Conservation (phyloP, 2,888 invertebrate species). For the Andrena dorsata region DNA sequence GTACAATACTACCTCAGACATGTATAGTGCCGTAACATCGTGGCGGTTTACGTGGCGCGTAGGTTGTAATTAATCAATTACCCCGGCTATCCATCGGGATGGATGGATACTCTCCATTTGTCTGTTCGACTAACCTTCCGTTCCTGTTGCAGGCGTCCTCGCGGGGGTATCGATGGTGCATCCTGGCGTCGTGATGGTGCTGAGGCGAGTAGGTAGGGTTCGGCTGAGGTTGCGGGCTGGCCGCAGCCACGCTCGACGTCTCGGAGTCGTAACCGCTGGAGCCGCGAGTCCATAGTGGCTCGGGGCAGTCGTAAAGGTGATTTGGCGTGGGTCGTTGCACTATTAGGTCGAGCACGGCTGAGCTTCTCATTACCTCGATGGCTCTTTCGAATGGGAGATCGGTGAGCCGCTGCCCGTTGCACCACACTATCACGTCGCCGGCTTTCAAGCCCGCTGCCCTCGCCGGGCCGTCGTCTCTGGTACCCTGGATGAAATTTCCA, state of each 20-base stretch:
- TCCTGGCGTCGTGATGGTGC: constrained; percentile 67
- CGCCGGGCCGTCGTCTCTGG: constrained; percentile 95
- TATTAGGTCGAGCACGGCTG: constrained; percentile 84
- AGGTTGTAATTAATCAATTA: not conserved
- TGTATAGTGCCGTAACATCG: not conserved
- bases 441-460: constrained; percentile 94
- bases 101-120: not conserved
- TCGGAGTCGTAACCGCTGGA: constrained; percentile 83
- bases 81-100: not conserved
- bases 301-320: constrained; percentile 81
- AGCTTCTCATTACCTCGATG: constrained; percentile 82
- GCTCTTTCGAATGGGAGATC: constrained; percentile 83
- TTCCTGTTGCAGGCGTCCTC: constrained; percentile 76
- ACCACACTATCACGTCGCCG: constrained; percentile 96
- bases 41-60: not conserved
- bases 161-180: constrained; percentile 71
- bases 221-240: constrained; percentile 76
- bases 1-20: not conserved
- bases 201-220: constrained; percentile 76
- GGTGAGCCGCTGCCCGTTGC: constrained; percentile 89
- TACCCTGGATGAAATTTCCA: constrained; percentile 88
- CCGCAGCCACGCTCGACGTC: constrained; percentile 78
- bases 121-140: constrained; percentile 70
- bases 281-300: constrained; percentile 81
- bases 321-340: constrained; percentile 85